phyloP scores from a whole-genome alignment of 2,113 vertebrate species.

The Microtus montanus region DNA sequence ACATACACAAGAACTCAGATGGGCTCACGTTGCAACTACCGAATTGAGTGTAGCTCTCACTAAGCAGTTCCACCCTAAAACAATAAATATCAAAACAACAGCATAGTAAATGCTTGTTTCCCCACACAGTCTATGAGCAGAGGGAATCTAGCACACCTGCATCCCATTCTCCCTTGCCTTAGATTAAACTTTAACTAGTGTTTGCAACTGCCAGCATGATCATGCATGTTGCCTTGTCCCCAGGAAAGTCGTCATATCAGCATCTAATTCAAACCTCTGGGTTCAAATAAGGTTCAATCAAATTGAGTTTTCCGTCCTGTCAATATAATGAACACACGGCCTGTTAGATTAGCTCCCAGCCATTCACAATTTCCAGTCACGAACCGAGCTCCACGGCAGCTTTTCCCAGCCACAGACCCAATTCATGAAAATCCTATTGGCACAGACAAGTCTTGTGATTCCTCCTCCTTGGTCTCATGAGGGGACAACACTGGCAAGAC shows the following conservation, averaged over 20 bases:
- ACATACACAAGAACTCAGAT: neutral
- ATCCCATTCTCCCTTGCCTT: neutral
- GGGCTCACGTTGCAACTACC: neutral
- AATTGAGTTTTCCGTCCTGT: constrained; percentile 32
- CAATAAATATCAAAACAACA: neutral
- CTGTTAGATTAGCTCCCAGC: neutral
- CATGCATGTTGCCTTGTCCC: neutral
- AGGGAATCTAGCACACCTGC: neutral
- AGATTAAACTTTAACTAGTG: constrained; percentile 66
- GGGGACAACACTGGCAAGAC: neutral
- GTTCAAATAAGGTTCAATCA: constrained; percentile 54
- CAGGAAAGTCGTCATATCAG: constrained; percentile 37
- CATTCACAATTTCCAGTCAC: neutral
- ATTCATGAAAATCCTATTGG: neutral
- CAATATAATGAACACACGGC: constrained; percentile 21
- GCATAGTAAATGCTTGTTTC: neutral
- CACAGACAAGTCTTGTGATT: neutral
- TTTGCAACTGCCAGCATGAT: constrained; percentile 30
- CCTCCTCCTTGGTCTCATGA: neutral
- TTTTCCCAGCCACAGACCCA: neutral
- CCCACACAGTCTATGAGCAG: neutral
- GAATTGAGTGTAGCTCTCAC: neutral
- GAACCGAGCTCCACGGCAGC: neutral
- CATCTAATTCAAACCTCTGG: constrained; percentile 55
- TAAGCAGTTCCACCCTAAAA: neutral